phyloP scores from a whole-genome alignment of 2,797 vertebrate species.

The Intellagama lesueurii region DNA sequence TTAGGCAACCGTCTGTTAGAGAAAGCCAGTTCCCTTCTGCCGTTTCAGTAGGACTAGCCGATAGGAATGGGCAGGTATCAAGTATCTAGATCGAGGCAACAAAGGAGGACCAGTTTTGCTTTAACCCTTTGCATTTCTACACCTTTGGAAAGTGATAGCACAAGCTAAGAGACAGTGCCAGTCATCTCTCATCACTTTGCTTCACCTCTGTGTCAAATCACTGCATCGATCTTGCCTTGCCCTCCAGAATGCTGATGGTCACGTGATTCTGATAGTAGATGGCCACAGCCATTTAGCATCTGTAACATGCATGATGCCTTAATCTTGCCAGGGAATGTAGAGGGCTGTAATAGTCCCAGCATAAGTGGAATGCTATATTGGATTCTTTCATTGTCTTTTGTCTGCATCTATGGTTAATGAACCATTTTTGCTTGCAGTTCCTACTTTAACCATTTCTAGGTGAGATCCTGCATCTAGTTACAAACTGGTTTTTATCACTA shows the following conservation, averaged over 20 bases:
- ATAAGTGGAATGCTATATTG: neutral
- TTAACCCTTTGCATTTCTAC: slow-evolving; percentile 6
- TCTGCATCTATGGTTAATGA: too few species aligned
- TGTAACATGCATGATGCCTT: neutral
- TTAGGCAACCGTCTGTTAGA: slow-evolving; percentile 12
- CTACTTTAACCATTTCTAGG: too few species aligned
- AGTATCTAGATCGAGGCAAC: slow-evolving; percentile 19
- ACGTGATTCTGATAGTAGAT: neutral
- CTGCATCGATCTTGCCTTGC: neutral
- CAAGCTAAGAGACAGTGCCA: neutral
- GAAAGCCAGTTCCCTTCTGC: slow-evolving; percentile 15
- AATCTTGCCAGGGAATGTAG: neutral
- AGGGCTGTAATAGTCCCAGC: neutral
- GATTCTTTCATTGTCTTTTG: too few species aligned
- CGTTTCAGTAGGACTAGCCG: neutral
- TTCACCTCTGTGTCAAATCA: neutral
- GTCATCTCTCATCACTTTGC: neutral
- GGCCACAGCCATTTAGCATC: neutral
- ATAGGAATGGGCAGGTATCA: slow-evolving; percentile 9
- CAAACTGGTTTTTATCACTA: too few species aligned
- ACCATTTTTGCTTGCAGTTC: too few species aligned
- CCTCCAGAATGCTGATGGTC: neutral
- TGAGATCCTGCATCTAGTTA: too few species aligned
- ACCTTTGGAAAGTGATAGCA: neutral
- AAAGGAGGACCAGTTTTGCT: neutral